Base-by-base conservation (phyloP, 2,888 invertebrate species). In the Pandemis heparana region DNA sequence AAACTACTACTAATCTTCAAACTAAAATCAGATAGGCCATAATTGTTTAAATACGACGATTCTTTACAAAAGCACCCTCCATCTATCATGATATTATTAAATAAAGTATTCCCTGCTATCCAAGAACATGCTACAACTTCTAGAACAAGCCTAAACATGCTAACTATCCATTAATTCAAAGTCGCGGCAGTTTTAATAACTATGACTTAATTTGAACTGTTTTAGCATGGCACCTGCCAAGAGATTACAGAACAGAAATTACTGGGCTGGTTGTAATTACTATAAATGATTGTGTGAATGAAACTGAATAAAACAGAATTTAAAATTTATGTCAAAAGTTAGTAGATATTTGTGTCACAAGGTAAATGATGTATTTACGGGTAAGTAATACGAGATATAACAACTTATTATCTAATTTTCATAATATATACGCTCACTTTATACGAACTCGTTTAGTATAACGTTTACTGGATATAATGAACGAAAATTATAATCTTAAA, bases 131-230 rank as follows among this genome's bases (percentile, higher is more conserved):
- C 41, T 14, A 46, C 5, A 48, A 64, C 9, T 48, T n/a, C 64
- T 38, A 64, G 64, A 64, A 48, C 62, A 71, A 51, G 71, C 61
- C 61, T 23, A 18, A 67, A 67, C 72, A 73, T 73, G 72, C 72
- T 73, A 73, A 73, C 46, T 63, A 73, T 68, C 68, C 72, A 73
- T 73, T 59, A 63, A 48, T 56, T 32, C 38, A 41, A 14, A 53
- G 63, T 68, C 63, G 63, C 59, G 63, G 53, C 23, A 14, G 71
- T 62, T 66, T 32, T 72, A 73, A 46, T 63, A 63, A 68, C 56
- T 73, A 73, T 69, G 73, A 69, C 68, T 73, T 69, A 68, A 73
- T 68, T 63, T 46, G 65, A 65, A 51, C 62, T 43, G 16, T 63
- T 63, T 73, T 68, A 68, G 64, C 68, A 63, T 64, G 73, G 63